Evolutionary conservation across 35 echinoderm and acorn worm species (phyloP).

Genomic region (Acanthaster planci): DNA sequence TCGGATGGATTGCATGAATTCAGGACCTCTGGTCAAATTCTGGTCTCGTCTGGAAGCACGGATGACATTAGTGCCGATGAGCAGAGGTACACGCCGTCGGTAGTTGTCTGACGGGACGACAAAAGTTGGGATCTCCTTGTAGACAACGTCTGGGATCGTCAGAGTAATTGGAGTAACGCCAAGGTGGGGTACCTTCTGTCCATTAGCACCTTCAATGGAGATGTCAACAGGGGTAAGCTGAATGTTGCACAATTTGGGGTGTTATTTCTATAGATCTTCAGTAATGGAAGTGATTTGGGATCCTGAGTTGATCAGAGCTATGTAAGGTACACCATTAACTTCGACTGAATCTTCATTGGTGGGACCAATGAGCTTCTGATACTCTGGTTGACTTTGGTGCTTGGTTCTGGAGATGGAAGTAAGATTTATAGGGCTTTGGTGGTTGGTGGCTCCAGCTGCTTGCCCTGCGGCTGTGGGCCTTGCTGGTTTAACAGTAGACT

Average conservation of each 20-base stretch:
- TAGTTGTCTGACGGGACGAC: slow-evolving; percentile 15
- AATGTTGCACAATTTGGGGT: background rate
- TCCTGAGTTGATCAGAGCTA: background rate
- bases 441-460: background rate
- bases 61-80: slow-evolving; percentile 24
- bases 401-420: background rate
- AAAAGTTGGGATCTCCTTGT: slow-evolving; percentile 10
- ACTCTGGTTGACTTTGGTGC: background rate
- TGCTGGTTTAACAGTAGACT: slow-evolving; percentile 19
- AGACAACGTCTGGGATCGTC: background rate
- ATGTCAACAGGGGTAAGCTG: background rate
- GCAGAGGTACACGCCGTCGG: background rate
- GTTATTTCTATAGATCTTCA: background rate
- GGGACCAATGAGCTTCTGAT: slow-evolving; percentile 8
- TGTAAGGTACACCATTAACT: background rate
- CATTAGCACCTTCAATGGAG: slow-evolving; percentile 23
- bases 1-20: background rate
- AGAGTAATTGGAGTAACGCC: background rate
- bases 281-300: slow-evolving; percentile 26
- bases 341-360: background rate
- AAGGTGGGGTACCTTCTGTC: slow-evolving; percentile 6
- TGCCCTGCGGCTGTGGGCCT: slow-evolving; percentile 21
- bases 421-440: background rate
- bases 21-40: background rate
- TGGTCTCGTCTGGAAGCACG: background rate